These are phyloP conservation scores for Homalodisca vitripennis DNA, from an alignment of 1,140 invertebrate species.

Conservation along the genomic window DNA sequence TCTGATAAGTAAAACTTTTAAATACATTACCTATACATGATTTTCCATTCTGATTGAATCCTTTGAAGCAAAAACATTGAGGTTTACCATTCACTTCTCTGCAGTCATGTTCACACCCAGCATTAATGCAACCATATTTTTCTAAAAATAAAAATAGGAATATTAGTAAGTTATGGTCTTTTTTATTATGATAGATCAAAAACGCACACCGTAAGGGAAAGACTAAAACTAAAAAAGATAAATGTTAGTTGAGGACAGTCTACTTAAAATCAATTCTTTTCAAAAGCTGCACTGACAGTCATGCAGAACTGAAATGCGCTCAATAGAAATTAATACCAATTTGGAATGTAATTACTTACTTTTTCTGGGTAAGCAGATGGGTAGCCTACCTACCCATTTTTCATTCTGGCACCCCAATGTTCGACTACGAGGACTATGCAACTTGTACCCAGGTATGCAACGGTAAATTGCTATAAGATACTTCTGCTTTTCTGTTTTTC, in stretches of 20 bases:
- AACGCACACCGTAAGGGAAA: background rate
- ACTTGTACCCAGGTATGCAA: background rate
- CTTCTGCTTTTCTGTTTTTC: background rate
- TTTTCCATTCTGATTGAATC: slow-evolving; percentile 14
- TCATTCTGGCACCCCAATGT: background rate
- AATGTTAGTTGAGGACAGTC: background rate
- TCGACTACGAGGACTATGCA: background rate
- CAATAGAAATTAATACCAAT: too few relatives aligned
- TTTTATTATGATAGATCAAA: too few relatives aligned
- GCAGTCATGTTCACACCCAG: slow-evolving; percentile 24
- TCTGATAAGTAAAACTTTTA: too few relatives aligned
- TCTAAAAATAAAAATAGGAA: background rate
- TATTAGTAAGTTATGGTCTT: background rate
- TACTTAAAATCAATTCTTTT: background rate
- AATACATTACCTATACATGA: slow-evolving; percentile 19
- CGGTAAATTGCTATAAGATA: slow-evolving; percentile 15
- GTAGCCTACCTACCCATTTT: slow-evolving; percentile 4
- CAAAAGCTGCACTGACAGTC: background rate
- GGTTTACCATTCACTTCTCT: slow-evolving; percentile 6
- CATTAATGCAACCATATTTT: background rate
- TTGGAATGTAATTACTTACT: background rate
- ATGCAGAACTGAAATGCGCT: background rate
- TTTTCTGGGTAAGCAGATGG: slow-evolving; percentile 1
- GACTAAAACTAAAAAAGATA: background rate
- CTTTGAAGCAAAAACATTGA: slow-evolving; percentile 24